These are phyloP conservation scores for Helobdella robusta DNA, from an alignment of 2,888 invertebrate species.

Conservation along the genomic window DNA sequence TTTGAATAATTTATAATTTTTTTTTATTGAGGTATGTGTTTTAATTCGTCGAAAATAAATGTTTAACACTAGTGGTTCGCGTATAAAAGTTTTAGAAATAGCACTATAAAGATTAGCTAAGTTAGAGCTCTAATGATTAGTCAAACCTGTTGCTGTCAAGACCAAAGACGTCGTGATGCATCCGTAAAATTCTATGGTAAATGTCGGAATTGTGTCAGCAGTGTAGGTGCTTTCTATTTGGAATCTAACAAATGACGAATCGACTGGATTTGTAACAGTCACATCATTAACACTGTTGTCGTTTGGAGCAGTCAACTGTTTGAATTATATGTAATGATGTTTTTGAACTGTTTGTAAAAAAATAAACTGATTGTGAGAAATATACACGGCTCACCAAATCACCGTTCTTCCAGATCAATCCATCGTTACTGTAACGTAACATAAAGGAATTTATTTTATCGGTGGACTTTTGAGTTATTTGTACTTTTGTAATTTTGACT, in stretches of 20 bases:
- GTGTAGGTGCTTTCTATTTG: constrained; percentile 5
- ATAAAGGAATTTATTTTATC: constrained; percentile 32
- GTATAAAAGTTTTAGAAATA: too few relatives aligned
- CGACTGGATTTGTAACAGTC: constrained; percentile 11
- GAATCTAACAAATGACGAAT: neutral
- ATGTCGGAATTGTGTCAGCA: constrained; percentile 1
- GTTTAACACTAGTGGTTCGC: too few relatives aligned
- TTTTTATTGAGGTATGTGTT: too few relatives aligned
- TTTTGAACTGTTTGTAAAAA: neutral
- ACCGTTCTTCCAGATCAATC: constrained; percentile 36
- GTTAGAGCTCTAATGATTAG: too few relatives aligned
- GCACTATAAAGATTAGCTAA: too few relatives aligned
- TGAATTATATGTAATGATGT: neutral
- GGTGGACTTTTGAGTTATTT: constrained; percentile 30
- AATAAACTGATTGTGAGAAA: too few relatives aligned
- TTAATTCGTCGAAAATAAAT: too few relatives aligned
- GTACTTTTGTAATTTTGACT: constrained; percentile 35
- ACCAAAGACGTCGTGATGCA: constrained; percentile 34
- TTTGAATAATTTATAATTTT: too few relatives aligned
- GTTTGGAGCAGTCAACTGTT: constrained; percentile 10
- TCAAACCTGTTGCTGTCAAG: constrained; percentile 23
- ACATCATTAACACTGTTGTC: neutral
- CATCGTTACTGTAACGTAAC: constrained; percentile 40
- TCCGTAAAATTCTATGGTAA: constrained; percentile 38
- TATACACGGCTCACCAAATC: constrained; percentile 33